Conservation (phyloP, 2,797 vertebrate genomes). For the Pagetopsis macropterus region DNA sequence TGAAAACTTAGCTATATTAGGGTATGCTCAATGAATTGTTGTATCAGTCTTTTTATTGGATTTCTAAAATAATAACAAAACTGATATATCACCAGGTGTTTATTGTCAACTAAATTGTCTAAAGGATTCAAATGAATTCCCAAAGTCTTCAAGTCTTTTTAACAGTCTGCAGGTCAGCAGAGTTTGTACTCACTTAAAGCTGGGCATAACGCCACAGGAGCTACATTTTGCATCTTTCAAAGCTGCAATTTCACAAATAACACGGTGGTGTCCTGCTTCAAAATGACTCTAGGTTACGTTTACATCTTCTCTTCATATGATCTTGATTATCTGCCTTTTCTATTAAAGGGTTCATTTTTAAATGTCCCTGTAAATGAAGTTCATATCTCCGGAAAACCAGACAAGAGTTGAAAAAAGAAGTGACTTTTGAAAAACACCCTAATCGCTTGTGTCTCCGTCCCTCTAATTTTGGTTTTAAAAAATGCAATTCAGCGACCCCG, state of each 20-base stretch:
- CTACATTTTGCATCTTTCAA: slow-evolving; percentile 53
- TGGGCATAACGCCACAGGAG: slow-evolving; percentile 43
- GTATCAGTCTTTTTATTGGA: neutral
- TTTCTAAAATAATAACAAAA: neutral
- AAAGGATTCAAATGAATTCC: slow-evolving; percentile 35
- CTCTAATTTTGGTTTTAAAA: slow-evolving; percentile 68
- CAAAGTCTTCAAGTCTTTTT: slow-evolving; percentile 44
- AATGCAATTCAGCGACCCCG: slow-evolving; percentile 49
- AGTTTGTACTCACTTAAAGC: slow-evolving; percentile 58
- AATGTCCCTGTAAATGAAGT: neutral
- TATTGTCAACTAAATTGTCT: neutral
- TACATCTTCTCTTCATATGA: slow-evolving; percentile 2
- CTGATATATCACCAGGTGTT: neutral
- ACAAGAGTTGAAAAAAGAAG: neutral
- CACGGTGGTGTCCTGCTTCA: slow-evolving; percentile 20
- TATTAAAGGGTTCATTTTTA: slow-evolving; percentile 9
- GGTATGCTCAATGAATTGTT: neutral
- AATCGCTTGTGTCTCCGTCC: slow-evolving; percentile 56
- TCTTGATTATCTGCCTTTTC: slow-evolving; percentile 26
- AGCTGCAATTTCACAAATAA: slow-evolving; percentile 59
- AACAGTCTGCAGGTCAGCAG: slow-evolving; percentile 64
- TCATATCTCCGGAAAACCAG: neutral
- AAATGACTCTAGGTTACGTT: slow-evolving; percentile 33
- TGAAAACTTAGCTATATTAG: neutral
- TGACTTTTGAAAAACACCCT: slow-evolving; percentile 53